Evolutionary conservation across 2,113 vertebrate genomes (phyloP).

Genomic region (Dendropsophus ebraccatus): DNA sequence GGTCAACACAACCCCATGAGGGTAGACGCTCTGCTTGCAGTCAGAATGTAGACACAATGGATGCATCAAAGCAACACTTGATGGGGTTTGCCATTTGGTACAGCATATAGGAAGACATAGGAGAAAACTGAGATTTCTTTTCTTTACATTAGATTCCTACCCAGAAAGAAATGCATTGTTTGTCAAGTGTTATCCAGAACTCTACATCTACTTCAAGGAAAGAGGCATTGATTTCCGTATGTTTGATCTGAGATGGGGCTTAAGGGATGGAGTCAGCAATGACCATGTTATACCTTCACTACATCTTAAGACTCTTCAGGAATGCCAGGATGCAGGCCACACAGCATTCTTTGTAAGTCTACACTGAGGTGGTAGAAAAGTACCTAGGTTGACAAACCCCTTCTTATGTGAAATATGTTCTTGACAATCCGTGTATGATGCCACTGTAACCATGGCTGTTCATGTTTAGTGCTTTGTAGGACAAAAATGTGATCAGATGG

Average conservation of each 20-base stretch:
- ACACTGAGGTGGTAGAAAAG: neutral
- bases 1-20: too few species aligned
- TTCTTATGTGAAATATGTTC: neutral
- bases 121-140: slow-evolving; percentile 1
- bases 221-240: slow-evolving; percentile 69
- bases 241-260: slow-evolving; percentile 66
- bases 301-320: slow-evolving; percentile 65
- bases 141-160: slow-evolving; percentile 66
- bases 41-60: too few species aligned
- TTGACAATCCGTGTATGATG: neutral
- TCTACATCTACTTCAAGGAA: slow-evolving; percentile 69
- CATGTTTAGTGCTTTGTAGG: slow-evolving; percentile 67
- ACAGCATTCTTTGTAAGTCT: slow-evolving; percentile 67
- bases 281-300: slow-evolving; percentile 59
- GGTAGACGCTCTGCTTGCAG: too few species aligned
- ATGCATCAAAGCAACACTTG: too few species aligned
- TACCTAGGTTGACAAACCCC: neutral
- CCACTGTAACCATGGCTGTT: neutral
- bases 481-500: slow-evolving; percentile 66
- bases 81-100: too few species aligned
- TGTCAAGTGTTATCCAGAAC: slow-evolving; percentile 66
- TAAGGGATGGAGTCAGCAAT: slow-evolving; percentile 65
- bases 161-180: slow-evolving; percentile 68
- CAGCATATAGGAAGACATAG: too few species aligned
- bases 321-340: slow-evolving; percentile 65